Conservation (phyloP, 2,113 vertebrate genomes). For the Poecile atricapillus region DNA sequence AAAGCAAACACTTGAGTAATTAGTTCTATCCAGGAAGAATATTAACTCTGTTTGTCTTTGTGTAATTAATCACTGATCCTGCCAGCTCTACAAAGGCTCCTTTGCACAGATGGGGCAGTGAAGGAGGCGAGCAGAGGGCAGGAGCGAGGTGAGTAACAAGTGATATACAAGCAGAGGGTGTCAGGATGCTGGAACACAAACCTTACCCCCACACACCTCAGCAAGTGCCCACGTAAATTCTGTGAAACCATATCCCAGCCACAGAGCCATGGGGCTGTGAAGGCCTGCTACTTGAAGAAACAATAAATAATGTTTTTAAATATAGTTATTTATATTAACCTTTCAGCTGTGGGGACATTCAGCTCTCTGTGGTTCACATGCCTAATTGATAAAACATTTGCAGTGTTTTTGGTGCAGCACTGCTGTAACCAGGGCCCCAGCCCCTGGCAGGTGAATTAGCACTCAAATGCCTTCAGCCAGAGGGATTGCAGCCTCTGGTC, state of each 20-base stretch:
- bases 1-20: conserved; percentile 79
- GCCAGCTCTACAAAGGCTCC: conserved; percentile 44
- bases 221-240: conserved; percentile 43
- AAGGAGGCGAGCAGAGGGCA: conserved; percentile 25
- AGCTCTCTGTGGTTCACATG: background rate
- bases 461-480: background rate
- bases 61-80: conserved; percentile 78
- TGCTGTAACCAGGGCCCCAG: background rate
- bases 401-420: background rate
- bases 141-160: background rate
- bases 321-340: background rate
- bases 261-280: background rate
- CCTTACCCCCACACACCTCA: conserved; percentile 21
- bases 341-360: background rate
- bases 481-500: background rate
- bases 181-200: conserved; percentile 23
- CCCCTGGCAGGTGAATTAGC: background rate
- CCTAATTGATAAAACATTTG: background rate
- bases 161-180: conserved; percentile 35
- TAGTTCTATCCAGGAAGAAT: conserved; percentile 78
- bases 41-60: conserved; percentile 80
- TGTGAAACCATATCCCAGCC: conserved; percentile 33
- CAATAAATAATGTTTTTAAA: conserved; percentile 24
- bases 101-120: conserved; percentile 51
- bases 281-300: conserved; percentile 1